phyloP scores from a whole-genome alignment of 2,797 vertebrate genomes.

The Falco peregrinus region DNA sequence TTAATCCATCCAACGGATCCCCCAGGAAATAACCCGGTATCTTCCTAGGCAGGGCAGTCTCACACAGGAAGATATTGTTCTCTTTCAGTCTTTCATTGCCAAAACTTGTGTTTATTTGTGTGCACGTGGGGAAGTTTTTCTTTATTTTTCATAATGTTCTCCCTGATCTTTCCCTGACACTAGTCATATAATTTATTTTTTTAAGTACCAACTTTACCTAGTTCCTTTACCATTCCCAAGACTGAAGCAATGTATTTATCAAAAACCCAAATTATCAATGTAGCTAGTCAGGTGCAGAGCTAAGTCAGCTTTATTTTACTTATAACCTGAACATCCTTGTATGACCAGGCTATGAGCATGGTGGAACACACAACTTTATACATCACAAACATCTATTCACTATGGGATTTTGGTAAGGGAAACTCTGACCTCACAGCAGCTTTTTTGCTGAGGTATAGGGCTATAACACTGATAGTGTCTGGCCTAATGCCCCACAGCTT shows the following conservation, averaged over 20 bases:
- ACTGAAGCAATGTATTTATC: not conserved
- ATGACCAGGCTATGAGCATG: not conserved
- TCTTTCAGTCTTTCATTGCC: not conserved
- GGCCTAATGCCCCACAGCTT: not conserved
- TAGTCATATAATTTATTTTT: not conserved
- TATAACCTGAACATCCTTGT: not conserved
- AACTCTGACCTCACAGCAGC: not conserved
- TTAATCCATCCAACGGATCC: not conserved
- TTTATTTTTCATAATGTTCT: not conserved
- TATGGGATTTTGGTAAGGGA: not conserved
- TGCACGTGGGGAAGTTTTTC: not conserved
- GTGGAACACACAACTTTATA: not conserved
- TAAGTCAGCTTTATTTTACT: not conserved
- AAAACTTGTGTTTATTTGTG: not conserved
- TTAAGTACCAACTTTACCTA: not conserved
- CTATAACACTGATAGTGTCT: not conserved
- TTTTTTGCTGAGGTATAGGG: not conserved
- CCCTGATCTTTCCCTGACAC: not conserved
- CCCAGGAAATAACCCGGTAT: not conserved
- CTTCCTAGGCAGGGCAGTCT: not conserved
- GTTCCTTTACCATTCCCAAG: not conserved
- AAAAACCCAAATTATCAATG: not conserved
- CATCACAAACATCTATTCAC: not conserved
- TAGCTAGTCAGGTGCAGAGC: not conserved
- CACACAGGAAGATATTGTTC: not conserved